Evolutionary conservation across 2,113 vertebrate genomes (phyloP), one percentile per base, ranked within the genome.

Genomic region (Sakesphorus luctuosus): DNA sequence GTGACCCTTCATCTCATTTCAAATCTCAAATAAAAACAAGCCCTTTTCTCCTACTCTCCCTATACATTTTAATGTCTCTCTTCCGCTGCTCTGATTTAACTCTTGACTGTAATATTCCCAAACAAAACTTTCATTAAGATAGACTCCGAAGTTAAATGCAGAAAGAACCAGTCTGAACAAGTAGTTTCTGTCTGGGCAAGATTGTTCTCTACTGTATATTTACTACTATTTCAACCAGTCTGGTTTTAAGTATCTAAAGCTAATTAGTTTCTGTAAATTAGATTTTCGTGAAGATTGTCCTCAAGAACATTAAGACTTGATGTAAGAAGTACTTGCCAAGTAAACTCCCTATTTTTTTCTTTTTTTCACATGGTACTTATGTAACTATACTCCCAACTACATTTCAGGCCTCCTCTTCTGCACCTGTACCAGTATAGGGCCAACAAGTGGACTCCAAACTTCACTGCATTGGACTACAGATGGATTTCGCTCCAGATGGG

Each of bases 71-170:
- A 86, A 97, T 86, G 88, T 77, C 79, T 95, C 63, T 77, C 79
- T 97, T 95, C 94, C 11, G 20, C 88, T 84, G 43, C 59, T 93
- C 73, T 87, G 69, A 81, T 93, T 96, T 97, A 93, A 96, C 88
- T 94, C 90, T 83, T 92, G 72, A 74, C 79, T 92, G 38, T 71
- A 92, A 95, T 55, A 89, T 19, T 84, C 68, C 76, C 66, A 62
- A 86, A 95, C 88, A 96, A 93, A 95, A 92, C 68, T 38, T 71
- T 93, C 86, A 94, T 93, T 96, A 97, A 95, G 92, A 93, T 55
- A 88, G 88, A 71, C 43, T 84, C 71, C 59, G 69, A 90, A 92
- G 63, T 38, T 58, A 91, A 84, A 86, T 35, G 61, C 50, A 84
- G 61, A 77, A 83, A 74, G 73, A 80, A 90, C 76, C 83, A 86